A percentile compares a stretch with the other conserved stretches of the same genome.
Conservation (phyloP, 1,140 invertebrate genomes). For the Ruditapes philippinarum region DNA sequence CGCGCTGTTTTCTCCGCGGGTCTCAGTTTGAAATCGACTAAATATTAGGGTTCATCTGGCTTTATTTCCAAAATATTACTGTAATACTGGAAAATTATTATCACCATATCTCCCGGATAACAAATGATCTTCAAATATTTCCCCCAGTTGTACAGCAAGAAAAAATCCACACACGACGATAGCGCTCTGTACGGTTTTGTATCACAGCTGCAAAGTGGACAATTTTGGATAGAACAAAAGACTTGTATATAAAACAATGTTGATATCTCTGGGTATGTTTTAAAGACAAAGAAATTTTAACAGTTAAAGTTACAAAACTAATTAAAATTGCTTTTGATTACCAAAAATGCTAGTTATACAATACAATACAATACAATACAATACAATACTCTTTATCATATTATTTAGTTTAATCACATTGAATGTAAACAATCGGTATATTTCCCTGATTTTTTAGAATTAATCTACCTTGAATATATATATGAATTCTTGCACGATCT, state of each 20-base stretch:
- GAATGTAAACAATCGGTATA: no score
- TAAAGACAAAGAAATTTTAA: no score
- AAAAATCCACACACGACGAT: not conserved
- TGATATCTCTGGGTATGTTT: no score
- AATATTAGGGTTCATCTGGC: constrained; percentile 52
- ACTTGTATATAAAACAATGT: not conserved
- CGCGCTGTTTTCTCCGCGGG: constrained; percentile 23
- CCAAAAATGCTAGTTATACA: no score
- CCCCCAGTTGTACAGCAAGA: not conserved
- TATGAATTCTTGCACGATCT: no score
- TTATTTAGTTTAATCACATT: no score
- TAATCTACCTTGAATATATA: no score
- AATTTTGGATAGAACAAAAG: not conserved
- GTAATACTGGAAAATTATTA: constrained; percentile 37
- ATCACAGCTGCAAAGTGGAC: not conserved
- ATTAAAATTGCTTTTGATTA: no score
- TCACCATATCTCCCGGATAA: constrained; percentile 18
- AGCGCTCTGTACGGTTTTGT: not conserved
- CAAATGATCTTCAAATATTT: constrained; percentile 20
- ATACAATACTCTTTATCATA: no score
- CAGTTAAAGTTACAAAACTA: no score
- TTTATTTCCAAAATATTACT: constrained; percentile 66
- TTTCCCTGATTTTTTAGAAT: no score
- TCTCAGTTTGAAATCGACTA: constrained; percentile 51
- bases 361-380: no score